These are phyloP conservation scores for Adrianichthys oophorus DNA, from an alignment of 2,797 vertebrate species.

Conservation along the genomic window DNA sequence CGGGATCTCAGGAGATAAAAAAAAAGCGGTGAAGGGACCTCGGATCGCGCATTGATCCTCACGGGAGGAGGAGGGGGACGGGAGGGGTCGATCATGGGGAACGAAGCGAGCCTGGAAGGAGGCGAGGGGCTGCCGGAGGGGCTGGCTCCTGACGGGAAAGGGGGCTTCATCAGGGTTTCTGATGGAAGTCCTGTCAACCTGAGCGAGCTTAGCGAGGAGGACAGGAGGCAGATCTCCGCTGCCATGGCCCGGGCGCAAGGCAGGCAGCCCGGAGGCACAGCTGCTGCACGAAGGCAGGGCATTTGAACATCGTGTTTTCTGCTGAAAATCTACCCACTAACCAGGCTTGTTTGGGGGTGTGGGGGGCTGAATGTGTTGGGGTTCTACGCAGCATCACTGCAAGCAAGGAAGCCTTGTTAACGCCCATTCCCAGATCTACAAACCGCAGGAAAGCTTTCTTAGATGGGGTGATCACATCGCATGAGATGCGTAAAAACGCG, in stretches of 20 bases:
- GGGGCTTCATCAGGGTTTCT: slow-evolving; percentile 80
- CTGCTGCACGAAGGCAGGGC: slow-evolving; percentile 84
- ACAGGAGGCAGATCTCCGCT: slow-evolving; percentile 87
- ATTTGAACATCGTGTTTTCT: slow-evolving; percentile 6
- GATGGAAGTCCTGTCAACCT: slow-evolving; percentile 87
- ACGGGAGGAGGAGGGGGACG: slow-evolving; percentile 28
- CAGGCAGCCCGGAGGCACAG: slow-evolving; percentile 83
- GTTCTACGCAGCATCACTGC: slow-evolving; percentile 45
- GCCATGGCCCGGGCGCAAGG: slow-evolving; percentile 93
- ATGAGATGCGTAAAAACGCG: slow-evolving; percentile 8
- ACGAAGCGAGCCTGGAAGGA: slow-evolving; percentile 94
- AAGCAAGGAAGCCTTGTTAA: slow-evolving; percentile 26
- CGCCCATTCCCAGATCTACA: slow-evolving; percentile 55
- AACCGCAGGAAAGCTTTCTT: slow-evolving; percentile 11
- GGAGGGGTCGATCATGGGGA: slow-evolving; percentile 88
- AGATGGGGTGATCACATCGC: slow-evolving; percentile 16
- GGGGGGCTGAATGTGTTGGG: slow-evolving; percentile 30
- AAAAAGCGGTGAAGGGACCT: slow-evolving; percentile 30
- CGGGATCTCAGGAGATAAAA: slow-evolving; percentile 58
- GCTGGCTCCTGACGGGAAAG: slow-evolving; percentile 81
- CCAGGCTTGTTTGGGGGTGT: background rate
- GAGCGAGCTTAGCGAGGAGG: slow-evolving; percentile 88
- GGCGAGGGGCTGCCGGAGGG: slow-evolving; percentile 82
- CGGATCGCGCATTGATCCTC: slow-evolving; percentile 55
- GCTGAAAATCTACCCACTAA: slow-evolving; percentile 2